Conservation (phyloP, 2,797 vertebrate species). For the Myotis findleyi region DNA sequence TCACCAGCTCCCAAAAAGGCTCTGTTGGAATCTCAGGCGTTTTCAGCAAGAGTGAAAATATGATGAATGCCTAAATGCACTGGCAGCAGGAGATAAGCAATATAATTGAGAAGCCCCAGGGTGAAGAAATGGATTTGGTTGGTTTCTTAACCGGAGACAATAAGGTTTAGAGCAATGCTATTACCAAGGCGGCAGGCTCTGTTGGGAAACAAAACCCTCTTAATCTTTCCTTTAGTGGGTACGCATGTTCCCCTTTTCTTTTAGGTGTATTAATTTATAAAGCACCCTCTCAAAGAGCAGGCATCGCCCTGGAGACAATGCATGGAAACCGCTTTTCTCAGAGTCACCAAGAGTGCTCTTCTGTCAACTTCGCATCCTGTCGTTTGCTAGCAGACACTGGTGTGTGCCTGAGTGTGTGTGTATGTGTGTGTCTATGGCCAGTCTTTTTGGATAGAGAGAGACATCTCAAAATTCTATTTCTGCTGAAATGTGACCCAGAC, state of each 20-base stretch:
- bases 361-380: neutral
- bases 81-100: neutral
- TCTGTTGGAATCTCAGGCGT: neutral
- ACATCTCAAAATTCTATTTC: neutral
- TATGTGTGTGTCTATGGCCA: neutral
- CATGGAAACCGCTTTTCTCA: neutral
- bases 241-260: neutral
- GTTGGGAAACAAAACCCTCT: neutral
- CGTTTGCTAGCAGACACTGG: neutral
- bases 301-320: conserved; percentile 37
- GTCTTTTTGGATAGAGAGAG: neutral
- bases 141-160: neutral
- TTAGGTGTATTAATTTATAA: conserved; percentile 54
- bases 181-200: neutral
- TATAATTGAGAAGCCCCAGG: neutral
- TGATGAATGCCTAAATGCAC: neutral
- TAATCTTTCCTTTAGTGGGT: neutral
- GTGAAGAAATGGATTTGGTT: neutral
- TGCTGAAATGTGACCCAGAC: neutral
- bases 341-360: neutral
- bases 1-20: neutral
- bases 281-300: conserved; percentile 26
- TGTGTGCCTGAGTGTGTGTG: too few species aligned
- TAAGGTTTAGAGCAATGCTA: neutral
- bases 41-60: neutral